Evolutionary conservation across 2,113 vertebrate species (phyloP).

Genomic region (Daubentonia madagascariensis): DNA sequence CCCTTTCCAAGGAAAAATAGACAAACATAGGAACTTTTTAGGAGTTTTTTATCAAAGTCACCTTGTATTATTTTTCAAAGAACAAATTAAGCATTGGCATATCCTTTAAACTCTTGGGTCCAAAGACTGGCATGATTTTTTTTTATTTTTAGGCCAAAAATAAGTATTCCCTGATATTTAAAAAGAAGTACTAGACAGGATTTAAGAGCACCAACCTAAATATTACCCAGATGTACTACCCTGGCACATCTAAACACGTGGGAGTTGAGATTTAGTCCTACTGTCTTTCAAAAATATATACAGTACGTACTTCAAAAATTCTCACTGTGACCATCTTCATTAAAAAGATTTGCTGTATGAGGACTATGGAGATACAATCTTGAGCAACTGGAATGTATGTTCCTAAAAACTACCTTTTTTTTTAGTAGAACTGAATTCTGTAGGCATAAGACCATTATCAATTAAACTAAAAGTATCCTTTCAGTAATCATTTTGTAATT

Average conservation of each 20-base stretch:
- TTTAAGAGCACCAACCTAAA: slow-evolving; percentile 20
- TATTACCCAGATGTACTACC: background rate
- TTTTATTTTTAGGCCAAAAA: background rate
- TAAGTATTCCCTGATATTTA: background rate
- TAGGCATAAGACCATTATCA: background rate
- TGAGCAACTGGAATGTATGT: background rate
- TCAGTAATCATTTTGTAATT: slow-evolving; percentile 13
- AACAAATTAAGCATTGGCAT: background rate
- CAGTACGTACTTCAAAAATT: background rate
- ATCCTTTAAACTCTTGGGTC: background rate
- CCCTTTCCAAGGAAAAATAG: background rate
- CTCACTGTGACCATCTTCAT: background rate
- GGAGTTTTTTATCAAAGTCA: background rate
- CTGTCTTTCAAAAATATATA: background rate
- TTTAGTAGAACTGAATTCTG: background rate
- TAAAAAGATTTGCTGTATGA: background rate
- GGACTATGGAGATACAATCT: background rate
- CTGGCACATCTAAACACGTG: background rate
- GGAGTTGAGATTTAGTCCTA: background rate
- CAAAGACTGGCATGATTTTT: background rate
- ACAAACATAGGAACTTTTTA: background rate
- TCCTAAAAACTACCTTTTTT: background rate
- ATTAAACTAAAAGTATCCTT: background rate
- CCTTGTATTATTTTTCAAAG: background rate
- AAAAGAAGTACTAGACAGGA: background rate